Evolutionary conservation across 2,888 invertebrate genomes (phyloP).

Genomic region (Apodemia hepburni): DNA sequence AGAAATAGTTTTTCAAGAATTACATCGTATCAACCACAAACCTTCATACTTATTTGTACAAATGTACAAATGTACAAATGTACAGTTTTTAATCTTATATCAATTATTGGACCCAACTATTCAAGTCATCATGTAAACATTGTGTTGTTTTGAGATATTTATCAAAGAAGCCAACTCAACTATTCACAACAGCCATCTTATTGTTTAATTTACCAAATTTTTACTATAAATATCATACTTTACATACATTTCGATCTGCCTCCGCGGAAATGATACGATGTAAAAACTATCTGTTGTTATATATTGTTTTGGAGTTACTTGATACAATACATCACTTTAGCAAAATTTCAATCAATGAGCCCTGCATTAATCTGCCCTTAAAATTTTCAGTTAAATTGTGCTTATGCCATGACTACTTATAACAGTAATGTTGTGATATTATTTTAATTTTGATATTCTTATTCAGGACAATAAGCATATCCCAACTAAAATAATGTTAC

Average conservation of each 20-base stretch:
- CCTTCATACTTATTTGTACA: no score
- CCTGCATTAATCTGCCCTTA: constrained; percentile 59
- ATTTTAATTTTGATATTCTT: background rate
- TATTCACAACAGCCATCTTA: background rate
- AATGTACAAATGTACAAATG: no score
- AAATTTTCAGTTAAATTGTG: constrained; percentile 42
- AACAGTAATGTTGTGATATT: background rate
- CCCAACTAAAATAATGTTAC: background rate
- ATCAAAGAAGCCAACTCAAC: background rate
- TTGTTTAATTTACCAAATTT: background rate
- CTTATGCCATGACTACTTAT: background rate
- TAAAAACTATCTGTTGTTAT: background rate
- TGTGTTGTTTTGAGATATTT: background rate
- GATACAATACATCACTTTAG: constrained; percentile 14
- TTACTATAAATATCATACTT: background rate
- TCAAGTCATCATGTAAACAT: background rate
- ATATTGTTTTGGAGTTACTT: constrained; percentile 21
- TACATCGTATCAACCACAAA: background rate
- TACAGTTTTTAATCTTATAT: background rate
- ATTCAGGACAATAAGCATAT: background rate
- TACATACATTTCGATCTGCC: background rate
- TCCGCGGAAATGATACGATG: background rate
- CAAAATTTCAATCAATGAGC: constrained; percentile 15
- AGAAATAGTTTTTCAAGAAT: background rate
- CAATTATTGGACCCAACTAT: background rate